Evolutionary conservation across 2,797 vertebrate genomes (phyloP), one percentile per base, ranked within the genome.

Genomic region (Nothura maculosa): DNA sequence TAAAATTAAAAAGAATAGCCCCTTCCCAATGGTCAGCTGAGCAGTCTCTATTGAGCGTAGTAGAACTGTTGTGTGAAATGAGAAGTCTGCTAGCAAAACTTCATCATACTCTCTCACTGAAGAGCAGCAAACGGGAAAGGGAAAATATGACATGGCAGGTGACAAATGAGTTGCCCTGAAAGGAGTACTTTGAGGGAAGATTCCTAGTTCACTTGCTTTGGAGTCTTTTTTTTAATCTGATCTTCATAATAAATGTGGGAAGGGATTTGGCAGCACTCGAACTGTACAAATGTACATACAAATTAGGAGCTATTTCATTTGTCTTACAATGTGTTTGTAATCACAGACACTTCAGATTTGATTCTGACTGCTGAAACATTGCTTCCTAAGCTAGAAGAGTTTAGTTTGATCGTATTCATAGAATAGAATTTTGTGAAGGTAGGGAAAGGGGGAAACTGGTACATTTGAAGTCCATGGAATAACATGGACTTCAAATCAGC

Each of bases 71-170:
- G 11, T n/a, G 24, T 66, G 43, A 18, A 47, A 32, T 47, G 7
- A 25, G 20, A 47, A 34, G n/a, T n/a, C 11, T 81, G 30, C 66
- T 43, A 7, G 47, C n/a, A 75, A 75, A 77, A 32, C 10, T 43
- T 60, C 25, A 0, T 43, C 1, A 13, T 25, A 55, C 40, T 25
- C 25, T 55, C 1, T 1, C 5, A 12, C 14, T 42, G 34, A 62
- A 36, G 22, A 38, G 28, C 22, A 66, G 22, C 47, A 50, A 32
- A 40, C 22, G 28, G 7, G 62, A 74, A 58, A 13, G 38, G 11
- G 42, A 30, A 61, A 78, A 36, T 0, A 0, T 27, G 50, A 10
- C 9, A 3, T 9, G 3, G 25, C 50, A 12, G 1, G 5, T 69
- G 47, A 43, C 60, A 85, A 10, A 50, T 43, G 5, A 40, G 9